Conservation (phyloP, 2,888 invertebrate genomes). For the Seira sanloemensis region DNA sequence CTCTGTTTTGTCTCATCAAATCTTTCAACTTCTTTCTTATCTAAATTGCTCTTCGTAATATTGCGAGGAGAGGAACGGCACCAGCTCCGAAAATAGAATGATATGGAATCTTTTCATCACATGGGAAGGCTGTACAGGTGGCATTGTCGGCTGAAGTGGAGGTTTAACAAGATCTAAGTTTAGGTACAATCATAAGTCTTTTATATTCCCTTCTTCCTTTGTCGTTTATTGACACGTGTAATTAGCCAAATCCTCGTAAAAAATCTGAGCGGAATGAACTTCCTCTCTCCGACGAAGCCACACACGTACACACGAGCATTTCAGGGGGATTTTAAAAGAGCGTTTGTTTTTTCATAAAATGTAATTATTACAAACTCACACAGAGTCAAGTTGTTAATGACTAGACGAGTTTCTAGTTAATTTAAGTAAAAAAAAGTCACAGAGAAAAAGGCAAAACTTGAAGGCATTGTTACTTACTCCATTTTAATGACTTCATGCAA, state of each 20-base stretch:
- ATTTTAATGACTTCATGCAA: neutral
- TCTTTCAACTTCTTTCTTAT: neutral
- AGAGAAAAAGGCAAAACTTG: no score
- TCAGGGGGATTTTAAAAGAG: neutral
- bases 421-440: no score
- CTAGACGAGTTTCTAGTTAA: neutral
- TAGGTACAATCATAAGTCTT: conserved; percentile 3
- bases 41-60: neutral
- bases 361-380: conserved; percentile 9
- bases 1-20: neutral
- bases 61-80: no score
- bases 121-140: neutral
- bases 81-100: neutral
- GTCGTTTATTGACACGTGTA: conserved; percentile 55
- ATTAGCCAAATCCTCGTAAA: conserved; percentile 55
- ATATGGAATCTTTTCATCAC: no score
- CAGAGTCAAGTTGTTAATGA: conserved; percentile 1
- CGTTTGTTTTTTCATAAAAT: neutral
- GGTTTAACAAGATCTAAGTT: neutral
- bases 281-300: neutral
- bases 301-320: neutral
- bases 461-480: neutral
- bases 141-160: no score
- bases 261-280: conserved; percentile 27
- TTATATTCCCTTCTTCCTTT: conserved; percentile 8